phyloP scores from a whole-genome alignment of 2,888 invertebrate genomes.

The Phrixothrix hirtus region DNA sequence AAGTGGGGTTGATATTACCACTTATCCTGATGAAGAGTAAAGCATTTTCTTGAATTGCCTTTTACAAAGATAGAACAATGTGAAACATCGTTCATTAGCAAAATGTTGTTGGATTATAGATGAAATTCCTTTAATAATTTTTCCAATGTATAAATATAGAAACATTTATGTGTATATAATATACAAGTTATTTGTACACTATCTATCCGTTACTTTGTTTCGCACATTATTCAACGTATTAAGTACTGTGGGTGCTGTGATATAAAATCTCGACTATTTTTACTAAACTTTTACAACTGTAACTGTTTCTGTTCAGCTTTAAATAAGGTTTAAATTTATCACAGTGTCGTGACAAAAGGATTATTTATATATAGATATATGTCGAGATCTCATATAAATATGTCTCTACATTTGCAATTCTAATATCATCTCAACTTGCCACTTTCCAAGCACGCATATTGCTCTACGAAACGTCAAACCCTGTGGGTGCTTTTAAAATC shows the following conservation, averaged over 20 bases:
- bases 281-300: conserved; percentile 35
- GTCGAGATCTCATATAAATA: conserved; percentile 37
- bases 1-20: conserved; percentile 30
- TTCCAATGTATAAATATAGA: too few species aligned
- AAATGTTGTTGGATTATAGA: too few species aligned
- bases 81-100: too few species aligned
- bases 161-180: too few species aligned
- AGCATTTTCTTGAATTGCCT: conserved; percentile 30
- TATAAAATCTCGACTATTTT: conserved; percentile 35
- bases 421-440: conserved; percentile 43
- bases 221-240: conserved; percentile 31
- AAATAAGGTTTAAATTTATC: conserved; percentile 41
- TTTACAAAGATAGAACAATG: too few species aligned
- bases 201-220: conserved; percentile 20
- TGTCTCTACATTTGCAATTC: conserved; percentile 46
- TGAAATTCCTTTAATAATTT: too few species aligned
- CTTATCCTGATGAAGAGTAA: conserved; percentile 31
- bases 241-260: conserved; percentile 30
- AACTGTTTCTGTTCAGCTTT: conserved; percentile 38
- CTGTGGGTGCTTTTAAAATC: conserved; percentile 43
- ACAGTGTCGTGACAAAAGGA: conserved; percentile 38
- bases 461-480: conserved; percentile 39
- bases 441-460: conserved; percentile 43
- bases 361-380: conserved; percentile 32
- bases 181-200: too few species aligned